Evolutionary conservation across 2,888 invertebrate species (phyloP), one percentile per base, ranked within the genome.

Genomic region (Carcina quercana): DNA sequence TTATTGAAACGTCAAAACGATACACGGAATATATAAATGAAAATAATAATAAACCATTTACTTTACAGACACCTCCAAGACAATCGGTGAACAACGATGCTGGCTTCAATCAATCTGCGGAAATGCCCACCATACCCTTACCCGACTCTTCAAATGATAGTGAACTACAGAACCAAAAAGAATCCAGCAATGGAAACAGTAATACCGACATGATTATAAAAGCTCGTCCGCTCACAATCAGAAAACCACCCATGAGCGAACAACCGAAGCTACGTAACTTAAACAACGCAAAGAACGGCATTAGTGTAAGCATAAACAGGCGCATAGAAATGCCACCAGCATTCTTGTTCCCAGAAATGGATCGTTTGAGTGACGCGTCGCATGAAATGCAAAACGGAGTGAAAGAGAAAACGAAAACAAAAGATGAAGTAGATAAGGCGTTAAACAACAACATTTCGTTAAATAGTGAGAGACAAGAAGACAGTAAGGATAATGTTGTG

Each of bases 261-360:
- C 93, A 93, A 51, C 93, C 93, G 3, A 91, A 92, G 54, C 73
- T 94, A 30, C 86, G 92, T 63, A 87, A 86, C 34, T 67, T 89
- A 43, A 86, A 78, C 38, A 75, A 63, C 20, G 67, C 86, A 27
- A 80, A 85, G 41, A 85, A 87, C 38, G 86, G 88, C 34, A 86
- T 91, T 26, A 89, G 88, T 56, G 86, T 90, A 44, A 88, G 88
- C 48, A 90, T 89, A 53, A 91, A 89, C 49, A 79, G 92, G 32
- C 82, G 93, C 38, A 92, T 93, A 51, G 93, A 93, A 70, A 91
- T 94, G 90, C 93, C 93, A 30, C 91, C 93, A 8, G 90, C 91
- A 12, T 93, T 92, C 66, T 80, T 93, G 31, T 93, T 93, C 69
- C 91, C 93, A 6, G 92, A 92, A 70, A 89, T 88, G 67, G 91